Evolutionary conservation across 2,888 invertebrate genomes (phyloP), one percentile per base, ranked within the genome.

Genomic region (Laothoe populi): DNA sequence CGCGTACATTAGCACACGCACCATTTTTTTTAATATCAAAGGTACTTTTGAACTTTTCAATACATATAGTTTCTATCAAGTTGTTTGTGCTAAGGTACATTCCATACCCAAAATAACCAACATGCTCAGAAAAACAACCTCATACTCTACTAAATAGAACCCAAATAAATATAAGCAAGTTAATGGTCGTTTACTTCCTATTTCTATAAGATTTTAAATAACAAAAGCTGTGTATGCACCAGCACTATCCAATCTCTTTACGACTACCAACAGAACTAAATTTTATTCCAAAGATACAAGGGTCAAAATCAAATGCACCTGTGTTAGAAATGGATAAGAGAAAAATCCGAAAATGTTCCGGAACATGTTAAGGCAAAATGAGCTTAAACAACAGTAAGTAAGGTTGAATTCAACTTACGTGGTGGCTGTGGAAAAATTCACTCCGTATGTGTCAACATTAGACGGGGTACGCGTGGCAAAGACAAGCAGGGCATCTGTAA

Each of bases 401-500:
- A 70, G 68, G 70, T 74, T 64, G 35, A 71, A 73, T 71, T 58
- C 77, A 13, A 81, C 87, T 87, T 79, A 87, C 87, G 66, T 71
- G 65, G 64, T 62, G 8, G 46, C 13, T 45, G 49, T 66, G 40
- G 70, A 62, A 70, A 61, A 64, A 68, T 76, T 70, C 68, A 73
- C 73, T 61, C 24, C 67, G 66, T 70, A 69, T 71, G 70, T 72
- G 73, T 77, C 79, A 73, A 79, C 77, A 76, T 74, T 72, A 72
- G 80, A 71, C 72, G 81, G 78, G 73, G 81, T 77, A 64, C 76
- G 81, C 71, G 74, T 79, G 77, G 75, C 77, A 74, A 73, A 71
- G 77, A 83, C 83, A 77, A 81, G 75, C 69, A 82, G 75, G 65
- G 86, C 83, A 82, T 86, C 89, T 89, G 89, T 71, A 80, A 83